phyloP scores from a whole-genome alignment of 2,888 invertebrate genomes.

The Cephus pygmeus region DNA sequence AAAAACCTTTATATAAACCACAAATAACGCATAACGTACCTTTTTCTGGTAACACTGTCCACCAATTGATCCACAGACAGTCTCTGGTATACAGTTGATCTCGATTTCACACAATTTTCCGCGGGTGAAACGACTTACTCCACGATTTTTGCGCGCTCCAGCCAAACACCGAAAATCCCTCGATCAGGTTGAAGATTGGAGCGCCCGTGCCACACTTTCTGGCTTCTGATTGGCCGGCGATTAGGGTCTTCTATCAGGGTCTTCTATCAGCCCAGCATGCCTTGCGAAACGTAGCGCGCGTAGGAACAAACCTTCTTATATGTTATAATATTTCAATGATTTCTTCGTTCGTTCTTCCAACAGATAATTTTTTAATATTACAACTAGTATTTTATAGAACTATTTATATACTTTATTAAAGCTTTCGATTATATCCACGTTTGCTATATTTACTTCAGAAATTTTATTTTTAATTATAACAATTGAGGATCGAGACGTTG shows the following conservation, averaged over 20 bases:
- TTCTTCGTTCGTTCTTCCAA: too few relatives aligned
- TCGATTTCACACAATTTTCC: conserved; percentile 17
- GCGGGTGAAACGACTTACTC: conserved; percentile 38
- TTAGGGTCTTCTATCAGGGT: conserved; percentile 67
- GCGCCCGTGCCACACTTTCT: conserved; percentile 47
- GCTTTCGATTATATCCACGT: too few relatives aligned
- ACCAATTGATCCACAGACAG: conserved; percentile 32
- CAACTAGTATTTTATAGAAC: too few relatives aligned
- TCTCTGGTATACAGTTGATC: conserved; percentile 9
- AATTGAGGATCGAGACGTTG: too few relatives aligned
- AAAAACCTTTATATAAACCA: conserved; percentile 27
- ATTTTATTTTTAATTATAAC: too few relatives aligned
- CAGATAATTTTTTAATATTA: too few relatives aligned
- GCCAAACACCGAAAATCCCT: conserved; percentile 54
- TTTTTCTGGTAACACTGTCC: conserved; percentile 45
- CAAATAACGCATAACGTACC: conserved; percentile 44
- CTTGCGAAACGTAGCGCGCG: conserved; percentile 49
- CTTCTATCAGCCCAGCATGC: conserved; percentile 65
- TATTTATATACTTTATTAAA: too few relatives aligned
- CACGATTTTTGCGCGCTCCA: conserved; percentile 47
- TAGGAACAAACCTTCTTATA: conserved; percentile 26
- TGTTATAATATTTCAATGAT: too few relatives aligned
- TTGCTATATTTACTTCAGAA: too few relatives aligned
- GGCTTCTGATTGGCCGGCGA: conserved; percentile 56
- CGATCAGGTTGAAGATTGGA: conserved; percentile 58